Conservation (phyloP, 2,888 invertebrate genomes). For the Rambutsinella grinnellia region DNA sequence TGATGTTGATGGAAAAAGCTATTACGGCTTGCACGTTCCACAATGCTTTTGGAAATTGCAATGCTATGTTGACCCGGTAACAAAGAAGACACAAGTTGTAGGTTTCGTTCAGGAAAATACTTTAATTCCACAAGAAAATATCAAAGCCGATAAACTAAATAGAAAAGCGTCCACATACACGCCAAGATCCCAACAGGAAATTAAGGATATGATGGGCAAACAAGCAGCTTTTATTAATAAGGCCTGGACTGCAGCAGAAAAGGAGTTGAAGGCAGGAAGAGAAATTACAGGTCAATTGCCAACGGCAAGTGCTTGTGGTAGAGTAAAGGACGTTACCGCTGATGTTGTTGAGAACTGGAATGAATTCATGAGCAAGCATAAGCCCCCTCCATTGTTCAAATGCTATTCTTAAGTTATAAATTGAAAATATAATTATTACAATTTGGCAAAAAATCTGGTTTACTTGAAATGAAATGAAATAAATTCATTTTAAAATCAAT, state of each 20-base stretch:
- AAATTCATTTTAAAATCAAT: no score
- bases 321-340: neutral
- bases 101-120: slow-evolving; percentile 55
- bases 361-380: slow-evolving; percentile 21
- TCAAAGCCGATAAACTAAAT: neutral
- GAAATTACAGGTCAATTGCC: slow-evolving; percentile 20
- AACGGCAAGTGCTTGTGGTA: slow-evolving; percentile 4
- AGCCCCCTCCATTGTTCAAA: no score
- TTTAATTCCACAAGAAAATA: slow-evolving; percentile 8
- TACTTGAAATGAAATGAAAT: no score
- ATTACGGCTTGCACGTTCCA: slow-evolving; percentile 38
- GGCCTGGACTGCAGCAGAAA: slow-evolving; percentile 39
- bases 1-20: slow-evolving; percentile 47
- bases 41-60: slow-evolving; percentile 58
- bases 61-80: slow-evolving; percentile 49
- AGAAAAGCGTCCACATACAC: slow-evolving; percentile 15
- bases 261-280: slow-evolving; percentile 22
- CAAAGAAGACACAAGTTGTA: slow-evolving; percentile 43
- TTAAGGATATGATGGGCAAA: slow-evolving; percentile 26
- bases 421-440: no score
- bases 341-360: slow-evolving; percentile 14
- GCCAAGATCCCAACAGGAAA: slow-evolving; percentile 51
- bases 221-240: slow-evolving; percentile 5
- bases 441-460: no score
- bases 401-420: no score